Evolutionary conservation across 92 coral and sea anemone species (phyloP).

Genomic region (Scolanthus callimorphus): DNA sequence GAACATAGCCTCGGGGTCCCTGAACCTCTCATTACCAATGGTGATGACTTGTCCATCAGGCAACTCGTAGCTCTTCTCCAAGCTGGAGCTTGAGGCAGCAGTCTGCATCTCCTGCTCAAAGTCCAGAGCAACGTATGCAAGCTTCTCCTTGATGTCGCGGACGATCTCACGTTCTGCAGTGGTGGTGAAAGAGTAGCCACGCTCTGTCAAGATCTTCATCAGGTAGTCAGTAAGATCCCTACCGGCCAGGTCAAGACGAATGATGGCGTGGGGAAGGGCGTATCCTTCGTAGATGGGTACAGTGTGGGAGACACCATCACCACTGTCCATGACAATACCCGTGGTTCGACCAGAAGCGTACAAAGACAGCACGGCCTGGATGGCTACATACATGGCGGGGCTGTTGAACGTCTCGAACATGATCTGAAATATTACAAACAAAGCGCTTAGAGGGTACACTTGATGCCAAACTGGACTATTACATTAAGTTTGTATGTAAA

Average conservation of each 20-base stretch:
- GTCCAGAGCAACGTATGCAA: slow-evolving; percentile 91
- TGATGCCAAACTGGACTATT: too few species aligned
- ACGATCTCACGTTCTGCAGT: slow-evolving; percentile 98
- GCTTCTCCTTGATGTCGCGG: slow-evolving; percentile 98
- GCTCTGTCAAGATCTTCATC: slow-evolving; percentile 98
- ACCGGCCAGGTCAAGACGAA: slow-evolving; percentile 99
- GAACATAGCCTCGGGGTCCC: slow-evolving; percentile 93
- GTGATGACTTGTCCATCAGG: slow-evolving; percentile 99
- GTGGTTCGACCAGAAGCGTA: slow-evolving; percentile 95
- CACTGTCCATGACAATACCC: slow-evolving; percentile 94
- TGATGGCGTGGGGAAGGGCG: slow-evolving; percentile 99
- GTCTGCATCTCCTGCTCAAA: slow-evolving; percentile 94
- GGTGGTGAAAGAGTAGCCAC: slow-evolving; percentile 99
- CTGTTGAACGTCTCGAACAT: slow-evolving; percentile 92
- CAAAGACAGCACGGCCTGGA: slow-evolving; percentile 88
- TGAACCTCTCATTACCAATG: slow-evolving; percentile 94
- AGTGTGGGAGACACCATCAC: slow-evolving; percentile 96
- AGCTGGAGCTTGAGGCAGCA: slow-evolving; percentile 79
- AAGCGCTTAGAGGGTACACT: background rate
- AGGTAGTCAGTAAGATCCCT: slow-evolving; percentile 97
- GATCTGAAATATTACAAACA: slow-evolving; percentile 35
- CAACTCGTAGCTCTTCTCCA: slow-evolving; percentile 94
- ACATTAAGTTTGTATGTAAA: too few species aligned
- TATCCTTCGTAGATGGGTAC: slow-evolving; percentile 99
- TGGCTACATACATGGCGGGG: slow-evolving; percentile 92